phyloP scores from a whole-genome alignment of 2,888 invertebrate genomes.

The Crioceris asparagi region DNA sequence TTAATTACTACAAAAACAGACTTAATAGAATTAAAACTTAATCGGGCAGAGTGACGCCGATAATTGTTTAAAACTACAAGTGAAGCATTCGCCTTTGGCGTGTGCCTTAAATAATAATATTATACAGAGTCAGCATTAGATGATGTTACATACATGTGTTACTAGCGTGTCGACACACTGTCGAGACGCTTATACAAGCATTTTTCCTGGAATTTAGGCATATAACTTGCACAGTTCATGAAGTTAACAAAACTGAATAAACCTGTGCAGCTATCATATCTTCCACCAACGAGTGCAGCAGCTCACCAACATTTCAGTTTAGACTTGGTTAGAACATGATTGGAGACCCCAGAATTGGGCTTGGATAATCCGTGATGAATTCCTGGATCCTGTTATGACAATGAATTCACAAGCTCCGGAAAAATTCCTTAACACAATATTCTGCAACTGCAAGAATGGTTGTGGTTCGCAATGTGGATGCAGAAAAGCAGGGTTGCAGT shows the following conservation, averaged over 20 bases:
- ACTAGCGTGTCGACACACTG: too few relatives aligned
- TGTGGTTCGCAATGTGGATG: conserved; percentile 25
- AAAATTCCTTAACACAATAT: conserved; percentile 21
- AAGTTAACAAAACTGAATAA: conserved; percentile 28
- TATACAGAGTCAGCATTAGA: too few relatives aligned
- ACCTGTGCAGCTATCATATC: conserved; percentile 28
- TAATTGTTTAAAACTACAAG: too few relatives aligned
- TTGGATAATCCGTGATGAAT: conserved; percentile 23
- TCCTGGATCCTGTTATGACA: conserved; percentile 26
- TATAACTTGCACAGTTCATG: conserved; percentile 20
- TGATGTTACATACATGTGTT: too few relatives aligned
- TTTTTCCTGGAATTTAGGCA: too few relatives aligned
- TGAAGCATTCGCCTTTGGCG: too few relatives aligned
- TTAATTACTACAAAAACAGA: too few relatives aligned
- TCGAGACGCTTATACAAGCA: too few relatives aligned
- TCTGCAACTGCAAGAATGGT: conserved; percentile 23
- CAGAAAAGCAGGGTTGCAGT: conserved; percentile 23
- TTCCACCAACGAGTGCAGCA: conserved; percentile 30
- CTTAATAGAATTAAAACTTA: too few relatives aligned
- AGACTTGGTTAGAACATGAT: conserved; percentile 22
- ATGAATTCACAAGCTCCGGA: conserved; percentile 25
- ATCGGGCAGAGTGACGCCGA: too few relatives aligned
- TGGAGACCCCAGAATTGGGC: conserved; percentile 20
- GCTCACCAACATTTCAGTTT: conserved; percentile 26
- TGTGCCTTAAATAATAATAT: too few relatives aligned